Conservation (phyloP, 1,140 invertebrate species). For the Luehdorfia chinensis region DNA sequence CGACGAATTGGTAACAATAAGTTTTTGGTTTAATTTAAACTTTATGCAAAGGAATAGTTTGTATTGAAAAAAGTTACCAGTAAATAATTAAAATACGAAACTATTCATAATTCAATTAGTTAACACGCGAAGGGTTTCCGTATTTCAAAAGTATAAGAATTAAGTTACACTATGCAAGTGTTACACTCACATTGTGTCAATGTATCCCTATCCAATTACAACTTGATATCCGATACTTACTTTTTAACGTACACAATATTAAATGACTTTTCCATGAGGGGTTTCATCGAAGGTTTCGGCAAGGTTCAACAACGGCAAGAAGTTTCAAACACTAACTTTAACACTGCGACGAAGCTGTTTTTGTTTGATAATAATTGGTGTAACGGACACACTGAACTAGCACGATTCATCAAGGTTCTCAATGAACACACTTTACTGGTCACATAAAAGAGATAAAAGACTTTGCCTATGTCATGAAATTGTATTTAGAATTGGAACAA, state of each 20-base stretch:
- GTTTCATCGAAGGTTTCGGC: conserved; percentile 1
- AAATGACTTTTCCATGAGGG: conserved; percentile 1
- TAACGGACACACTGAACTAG: conserved; percentile 15
- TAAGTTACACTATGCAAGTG: conserved; percentile 10
- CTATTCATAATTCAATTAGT: neutral
- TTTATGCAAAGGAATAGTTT: too few relatives aligned
- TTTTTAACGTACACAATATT: conserved; percentile 8
- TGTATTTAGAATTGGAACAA: conserved; percentile 11
- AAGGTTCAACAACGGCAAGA: neutral
- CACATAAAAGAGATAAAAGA: neutral
- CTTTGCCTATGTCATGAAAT: neutral
- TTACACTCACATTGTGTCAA: conserved; percentile 6
- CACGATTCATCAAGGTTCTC: neutral
- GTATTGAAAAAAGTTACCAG: too few relatives aligned
- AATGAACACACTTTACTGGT: neutral
- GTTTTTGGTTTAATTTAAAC: too few relatives aligned
- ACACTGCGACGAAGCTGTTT: conserved; percentile 4
- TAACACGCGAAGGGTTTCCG: conserved; percentile 9
- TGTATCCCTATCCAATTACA: conserved; percentile 7
- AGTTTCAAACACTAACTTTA: conserved; percentile 10
- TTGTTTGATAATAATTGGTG: conserved; percentile 15
- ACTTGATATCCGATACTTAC: conserved; percentile 13
- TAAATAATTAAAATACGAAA: conserved; percentile 1
- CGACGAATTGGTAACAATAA: conserved; percentile 11
- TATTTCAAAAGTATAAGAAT: conserved; percentile 8